Evolutionary conservation across 2,113 vertebrate species (phyloP), one percentile per base, ranked within the genome.

Genomic region (Okapia johnstoni): DNA sequence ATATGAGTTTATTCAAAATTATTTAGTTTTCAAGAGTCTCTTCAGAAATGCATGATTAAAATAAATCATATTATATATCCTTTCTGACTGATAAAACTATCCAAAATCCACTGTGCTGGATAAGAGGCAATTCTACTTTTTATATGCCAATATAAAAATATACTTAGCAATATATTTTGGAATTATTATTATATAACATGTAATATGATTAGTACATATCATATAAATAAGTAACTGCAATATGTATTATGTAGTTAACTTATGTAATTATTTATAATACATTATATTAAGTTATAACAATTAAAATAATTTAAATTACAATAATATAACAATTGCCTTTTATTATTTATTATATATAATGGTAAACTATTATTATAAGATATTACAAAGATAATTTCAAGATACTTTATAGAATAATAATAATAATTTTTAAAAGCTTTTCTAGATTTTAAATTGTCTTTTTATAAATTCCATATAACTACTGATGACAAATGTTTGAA

Each of bases 11-110:
- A 8, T 90, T 57, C 83, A 21, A 93, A 93, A 73, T 63, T 19
- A 33, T 94, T 54, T 80, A 77, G 28, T 86, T 90, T 93, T 88
- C 17, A 89, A 61, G 33, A 81, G 30, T 60, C 26, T 81, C 26
- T 92, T 96, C 9, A 90, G 54, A 88, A 54, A 58, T 26, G 28
- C 17, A 93, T 25, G 58, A 97, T 93, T 57, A 57, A 66, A 97
- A 55, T 43, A 11, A 84, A 73, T 6, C 26, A 94, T 28, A 5
- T 21, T 60, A 28, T 16, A 55, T 43, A 86, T 58, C 1, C 40
- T 26, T 46, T 80, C 21, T 92, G 21, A 92, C 70, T 81, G 9
- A 70, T 30, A 54, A 94, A 93, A 77, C 92, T 23, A 84, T 83
- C 10, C n/a, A 52, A 97, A 94, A 84, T 54, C 3, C 28, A 92